Conservation (phyloP, 92 coral and sea anemone species). For the Parazoanthus swiftii region DNA sequence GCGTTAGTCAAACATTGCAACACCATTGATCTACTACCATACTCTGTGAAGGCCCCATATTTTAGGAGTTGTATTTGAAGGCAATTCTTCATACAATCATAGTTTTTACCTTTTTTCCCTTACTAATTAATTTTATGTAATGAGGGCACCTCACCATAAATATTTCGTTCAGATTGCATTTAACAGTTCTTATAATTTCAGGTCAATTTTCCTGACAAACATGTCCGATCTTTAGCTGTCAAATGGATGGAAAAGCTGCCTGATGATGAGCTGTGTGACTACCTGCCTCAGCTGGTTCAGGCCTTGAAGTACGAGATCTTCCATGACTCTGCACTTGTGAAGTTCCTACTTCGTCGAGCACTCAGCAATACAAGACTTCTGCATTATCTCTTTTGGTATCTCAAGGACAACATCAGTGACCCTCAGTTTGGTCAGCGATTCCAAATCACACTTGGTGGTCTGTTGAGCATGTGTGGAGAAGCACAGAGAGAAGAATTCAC, state of each 20-base stretch:
- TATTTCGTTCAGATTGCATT: too few relatives aligned
- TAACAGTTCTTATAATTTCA: background rate
- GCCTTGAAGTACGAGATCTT: constrained; percentile 95
- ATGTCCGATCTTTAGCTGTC: constrained; percentile 89
- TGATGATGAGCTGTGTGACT: constrained; percentile 97
- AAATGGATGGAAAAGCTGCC: constrained; percentile 90
- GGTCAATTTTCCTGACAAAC: constrained; percentile 86
- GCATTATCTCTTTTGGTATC: constrained; percentile 91
- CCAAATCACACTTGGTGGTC: constrained; percentile 89
- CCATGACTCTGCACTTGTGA: constrained; percentile 92
- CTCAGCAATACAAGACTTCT: constrained; percentile 85
- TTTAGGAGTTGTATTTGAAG: too few relatives aligned
- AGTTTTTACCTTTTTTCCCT: too few relatives aligned
- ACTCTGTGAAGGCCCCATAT: too few relatives aligned
- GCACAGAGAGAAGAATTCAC: constrained; percentile 94
- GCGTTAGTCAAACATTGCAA: too few relatives aligned
- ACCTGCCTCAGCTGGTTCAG: constrained; percentile 97
- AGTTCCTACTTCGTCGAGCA: constrained; percentile 89
- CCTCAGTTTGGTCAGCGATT: constrained; percentile 99
- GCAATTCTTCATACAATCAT: too few relatives aligned
- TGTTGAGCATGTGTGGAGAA: constrained; percentile 87
- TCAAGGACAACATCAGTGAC: constrained; percentile 94
- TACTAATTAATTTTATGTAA: too few relatives aligned
- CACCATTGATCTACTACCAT: too few relatives aligned
- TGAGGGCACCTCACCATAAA: too few relatives aligned